Evolutionary conservation across 2,113 vertebrate genomes (phyloP), one percentile per base, ranked within the genome.

Genomic region (Tyrannus savana): DNA sequence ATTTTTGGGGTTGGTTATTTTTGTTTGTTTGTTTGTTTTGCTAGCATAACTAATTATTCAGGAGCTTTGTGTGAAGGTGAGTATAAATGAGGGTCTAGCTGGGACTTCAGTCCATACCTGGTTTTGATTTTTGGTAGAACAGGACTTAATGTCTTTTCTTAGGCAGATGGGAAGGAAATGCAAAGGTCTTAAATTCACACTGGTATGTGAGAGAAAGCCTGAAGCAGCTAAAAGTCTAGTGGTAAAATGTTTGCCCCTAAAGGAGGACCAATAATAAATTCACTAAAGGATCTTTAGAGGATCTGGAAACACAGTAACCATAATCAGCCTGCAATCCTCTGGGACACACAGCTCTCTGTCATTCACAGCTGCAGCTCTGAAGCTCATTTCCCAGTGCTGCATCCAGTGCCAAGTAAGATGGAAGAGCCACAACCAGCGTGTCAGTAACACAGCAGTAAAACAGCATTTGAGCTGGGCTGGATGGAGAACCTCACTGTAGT

Each of bases 371-470:
- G 58, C 50, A 55, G 62, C 81, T 85, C 12, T 11, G 7, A 25
- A 52, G 46, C 37, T 77, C 47, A 49, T 27, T 90, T 74, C 55
- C 71, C 49, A 50, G 18, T 16, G 17, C n/a, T 31, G n/a, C 15
- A 23, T 19, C 41, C 42, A 17, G 33, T 19, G 16, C 88, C 46
- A 50, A 39, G 44, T 49, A 30, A 3, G 3, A 28, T 2, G 5
- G 53, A 53, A 83, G 31, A 86, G 75, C 71, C 74, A 37, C 71
- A 27, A 4, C 9, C 0, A 0, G 49, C 18, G 15, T 0, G 3
- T 6, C 2, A 0, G 42, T 30, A 30, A 66, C 6, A 31, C 44
- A 18, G 23, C 2, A 0, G 42, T 30, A 30, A 66, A 5, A 31
- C 44, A 18, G 23, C 41, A 2, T 50, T 63, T 64, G 66, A n/a